Conservation (phyloP, 2,113 vertebrate genomes). For the Elgaria multicarinata region DNA sequence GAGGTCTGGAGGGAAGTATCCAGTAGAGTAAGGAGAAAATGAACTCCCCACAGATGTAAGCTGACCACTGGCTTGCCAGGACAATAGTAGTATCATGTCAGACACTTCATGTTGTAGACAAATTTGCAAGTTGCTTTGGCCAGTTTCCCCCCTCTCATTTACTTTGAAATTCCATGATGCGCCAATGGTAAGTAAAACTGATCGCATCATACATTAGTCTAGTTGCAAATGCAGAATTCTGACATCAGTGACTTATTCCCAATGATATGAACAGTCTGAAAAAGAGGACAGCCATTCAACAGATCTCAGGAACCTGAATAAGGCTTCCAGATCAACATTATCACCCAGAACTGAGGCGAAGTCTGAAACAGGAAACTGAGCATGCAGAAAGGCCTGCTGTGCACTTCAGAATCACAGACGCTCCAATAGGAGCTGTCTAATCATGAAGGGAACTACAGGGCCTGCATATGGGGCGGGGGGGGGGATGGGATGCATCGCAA, state of each 20-base stretch:
- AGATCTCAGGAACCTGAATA: background rate
- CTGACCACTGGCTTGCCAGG: background rate
- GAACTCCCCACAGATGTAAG: background rate
- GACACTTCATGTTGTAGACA: background rate
- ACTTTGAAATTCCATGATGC: background rate
- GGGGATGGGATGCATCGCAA: background rate
- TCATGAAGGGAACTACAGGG: background rate
- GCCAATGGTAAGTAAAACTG: background rate
- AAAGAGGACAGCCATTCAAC: background rate
- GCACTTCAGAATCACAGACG: background rate
- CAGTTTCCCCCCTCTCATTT: background rate
- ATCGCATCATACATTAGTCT: background rate
- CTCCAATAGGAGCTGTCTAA: background rate
- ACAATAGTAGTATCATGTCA: background rate
- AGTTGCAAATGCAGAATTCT: background rate
- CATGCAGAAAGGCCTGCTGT: background rate
- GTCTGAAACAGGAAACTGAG: background rate
- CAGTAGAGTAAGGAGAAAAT: background rate
- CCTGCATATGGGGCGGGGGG: background rate
- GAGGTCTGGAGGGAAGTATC: background rate
- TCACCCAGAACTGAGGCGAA: background rate
- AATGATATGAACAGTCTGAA: background rate
- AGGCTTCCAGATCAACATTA: background rate
- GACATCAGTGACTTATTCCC: background rate
- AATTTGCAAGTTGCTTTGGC: background rate